Evolutionary conservation across 1,140 invertebrate genomes (phyloP), one percentile per base, ranked within the genome.

Genomic region (Pteromalus puparum): DNA sequence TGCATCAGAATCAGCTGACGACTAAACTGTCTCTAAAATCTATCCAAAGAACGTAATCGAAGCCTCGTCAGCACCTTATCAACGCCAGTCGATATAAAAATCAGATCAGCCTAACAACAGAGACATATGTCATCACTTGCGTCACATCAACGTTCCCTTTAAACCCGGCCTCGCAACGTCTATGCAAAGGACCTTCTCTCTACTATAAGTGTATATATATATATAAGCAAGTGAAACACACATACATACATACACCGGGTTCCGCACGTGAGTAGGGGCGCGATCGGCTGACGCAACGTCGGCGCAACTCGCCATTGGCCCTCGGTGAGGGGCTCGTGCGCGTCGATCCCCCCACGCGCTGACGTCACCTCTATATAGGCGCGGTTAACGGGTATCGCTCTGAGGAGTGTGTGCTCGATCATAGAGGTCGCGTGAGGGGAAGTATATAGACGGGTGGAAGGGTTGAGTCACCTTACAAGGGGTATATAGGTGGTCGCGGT

Each of bases 201-300:
- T 34, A 34, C 30, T 34, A 34, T 5, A 34, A 34, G n/a, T n/a
- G n/a, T 34, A 34, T 34, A 5, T 34, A 34, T 5, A 34, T 5
- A 34, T 18, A 15, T 1, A 53, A 5, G 13, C 48, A 15, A 53
- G 48, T 53, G 15, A 53, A 18, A 4, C 15, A n/a, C 6, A 61
- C 15, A 61, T 9, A 9, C 7, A 10, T 0, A 42, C 38, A 7
- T 1, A 42, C 9, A 42, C 38, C 10, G 38, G 38, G 9, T 42
- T 42, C 61, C 67, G n/a, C n/a, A 28, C 67, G 67, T 70, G 26
- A 30, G 26, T 42, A 30, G 68, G 26, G 68, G 73, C 46, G 42
- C n/a, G 38, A 53, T n/a, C n/a, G 73, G 75, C 75, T 77, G 75
- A 77, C 46, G 75, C 46, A 77, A 77, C 13, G 75, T 42, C 38